Percentiles rank a stretch among this genome's conserved stretches.
phyloP scores from a whole-genome alignment of 2,888 invertebrate species.

The Sylvicola cinctus region DNA sequence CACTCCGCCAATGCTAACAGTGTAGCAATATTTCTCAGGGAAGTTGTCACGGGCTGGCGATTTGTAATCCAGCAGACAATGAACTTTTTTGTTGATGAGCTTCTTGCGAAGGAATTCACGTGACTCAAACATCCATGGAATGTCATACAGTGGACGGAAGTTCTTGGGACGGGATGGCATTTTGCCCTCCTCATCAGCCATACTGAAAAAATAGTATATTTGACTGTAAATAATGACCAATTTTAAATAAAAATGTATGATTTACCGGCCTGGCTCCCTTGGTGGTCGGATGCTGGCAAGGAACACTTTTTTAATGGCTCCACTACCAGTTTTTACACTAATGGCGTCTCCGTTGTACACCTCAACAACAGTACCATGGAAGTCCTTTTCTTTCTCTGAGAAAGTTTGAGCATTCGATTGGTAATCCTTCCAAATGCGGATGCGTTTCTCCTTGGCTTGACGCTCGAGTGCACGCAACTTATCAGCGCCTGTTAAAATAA shows the following conservation, averaged over 20 bases:
- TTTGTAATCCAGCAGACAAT: slow-evolving; percentile 83
- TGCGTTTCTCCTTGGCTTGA: slow-evolving; percentile 64
- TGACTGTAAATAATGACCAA: slow-evolving; percentile 2
- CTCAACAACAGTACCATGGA: slow-evolving; percentile 65
- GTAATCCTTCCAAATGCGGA: slow-evolving; percentile 85
- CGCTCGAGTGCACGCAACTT: slow-evolving; percentile 69
- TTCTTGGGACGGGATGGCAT: slow-evolving; percentile 46
- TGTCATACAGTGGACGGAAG: slow-evolving; percentile 85
- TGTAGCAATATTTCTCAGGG: slow-evolving; percentile 91
- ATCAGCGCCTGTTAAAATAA: slow-evolving; percentile 38
- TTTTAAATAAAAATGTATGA: slow-evolving; percentile 3
- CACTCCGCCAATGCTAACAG: slow-evolving; percentile 30
- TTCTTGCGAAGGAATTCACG: slow-evolving; percentile 92
- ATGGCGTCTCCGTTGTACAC: slow-evolving; percentile 89
- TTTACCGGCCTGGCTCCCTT: slow-evolving; percentile 35
- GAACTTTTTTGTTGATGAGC: slow-evolving; percentile 84
- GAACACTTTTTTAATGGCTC: slow-evolving; percentile 74
- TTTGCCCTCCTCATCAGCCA: slow-evolving; percentile 45
- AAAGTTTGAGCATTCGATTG: slow-evolving; percentile 51
- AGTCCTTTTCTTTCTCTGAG: slow-evolving; percentile 61
- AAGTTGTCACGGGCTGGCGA: slow-evolving; percentile 86
- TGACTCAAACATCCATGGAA: slow-evolving; percentile 97
- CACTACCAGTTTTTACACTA: slow-evolving; percentile 59
- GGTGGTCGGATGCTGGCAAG: slow-evolving; percentile 91
- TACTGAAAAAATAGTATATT: slow-evolving; percentile 24